Base-by-base conservation (phyloP, 2,113 vertebrate genomes). In the Pelecanus crispus region DNA sequence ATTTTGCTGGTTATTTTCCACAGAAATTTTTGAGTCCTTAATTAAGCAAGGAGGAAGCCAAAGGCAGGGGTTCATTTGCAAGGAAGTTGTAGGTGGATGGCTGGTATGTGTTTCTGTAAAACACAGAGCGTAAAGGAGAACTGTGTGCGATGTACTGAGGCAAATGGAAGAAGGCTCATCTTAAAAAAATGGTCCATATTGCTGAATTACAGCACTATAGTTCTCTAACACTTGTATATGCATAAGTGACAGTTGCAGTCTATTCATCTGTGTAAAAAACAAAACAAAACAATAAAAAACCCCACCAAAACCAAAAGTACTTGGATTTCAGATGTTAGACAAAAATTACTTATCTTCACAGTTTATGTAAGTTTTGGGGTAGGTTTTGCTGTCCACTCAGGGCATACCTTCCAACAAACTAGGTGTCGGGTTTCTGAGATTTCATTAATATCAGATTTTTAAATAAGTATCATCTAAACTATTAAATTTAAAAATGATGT, bases 371-470 rank as follows among this genome's bases (percentile, higher is more conserved):
- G 3, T 81, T 81, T 49, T 61, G n/a, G 31, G 8, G 9, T 45
- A 67, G 28, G 13, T 56, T 86, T 94, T 44, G 5, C 32, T 65
- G 15, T 63, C 14, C 7, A 10, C 14, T 73, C 53, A 50, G 45
- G 32, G 9, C 4, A 44, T 25, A 45, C 4, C 18, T 59, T 86
- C 31, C n/a, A 75, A 45, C 4, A 77, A 81, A 42, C 5, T 17
- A 8, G 16, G 8, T 6, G 2, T 45, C 79, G 17, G 7, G 7
- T 65, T 78, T 50, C 58, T 53, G 58, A 73, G 32, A 80, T 87
- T 95, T 94, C 82, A 94, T 80, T 95, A 86, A 72, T 75, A 93
- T 89, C 86, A 92, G 52, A 94, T 88, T 95, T 92, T 94, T 67
- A 78, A 85, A 58, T 31, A 80, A 58, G 42, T 82, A 91, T 85